A percentile compares a stretch with the other conserved stretches of the same genome.
Evolutionary conservation across 2,888 invertebrate genomes (phyloP).

Genomic region (Lamellibrachia satsuma): DNA sequence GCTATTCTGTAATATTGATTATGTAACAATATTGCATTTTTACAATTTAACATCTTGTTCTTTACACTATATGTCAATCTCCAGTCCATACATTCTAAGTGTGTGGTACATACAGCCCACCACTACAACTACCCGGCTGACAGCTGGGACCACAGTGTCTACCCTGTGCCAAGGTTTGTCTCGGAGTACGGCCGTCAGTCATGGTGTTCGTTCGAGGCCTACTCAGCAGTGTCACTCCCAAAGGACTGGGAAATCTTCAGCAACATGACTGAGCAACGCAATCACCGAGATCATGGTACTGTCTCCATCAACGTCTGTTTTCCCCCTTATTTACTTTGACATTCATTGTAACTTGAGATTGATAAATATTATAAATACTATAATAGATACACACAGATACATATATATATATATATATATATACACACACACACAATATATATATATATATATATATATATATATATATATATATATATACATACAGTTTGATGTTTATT

Average conservation of each 20-base stretch:
- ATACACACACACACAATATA: too few relatives aligned
- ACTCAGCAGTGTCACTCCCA: conserved; percentile 66
- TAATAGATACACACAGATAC: neutral
- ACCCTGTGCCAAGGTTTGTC: conserved; percentile 84
- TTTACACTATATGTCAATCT: neutral
- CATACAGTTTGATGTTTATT: neutral
- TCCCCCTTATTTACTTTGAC: neutral
- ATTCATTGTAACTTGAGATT: neutral
- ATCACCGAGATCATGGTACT: conserved; percentile 78
- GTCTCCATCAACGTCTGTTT: too few relatives aligned
- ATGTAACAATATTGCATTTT: too few relatives aligned
- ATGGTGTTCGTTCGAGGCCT: conserved; percentile 78
- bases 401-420: neutral
- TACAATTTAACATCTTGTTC: neutral
- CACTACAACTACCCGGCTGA: conserved; percentile 87
- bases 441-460: too few relatives aligned
- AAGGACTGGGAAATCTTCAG: conserved; percentile 67
- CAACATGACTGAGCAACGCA: conserved; percentile 70
- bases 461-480: too few relatives aligned
- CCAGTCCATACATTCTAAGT: neutral
- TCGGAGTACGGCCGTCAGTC: conserved; percentile 98
- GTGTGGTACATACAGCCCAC: conserved; percentile 69
- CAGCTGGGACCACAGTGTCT: conserved; percentile 80
- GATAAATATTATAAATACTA: neutral
- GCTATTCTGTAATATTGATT: too few relatives aligned